Base-by-base conservation (phyloP, 2,888 invertebrate species). In the Macroteleia sp. region DNA sequence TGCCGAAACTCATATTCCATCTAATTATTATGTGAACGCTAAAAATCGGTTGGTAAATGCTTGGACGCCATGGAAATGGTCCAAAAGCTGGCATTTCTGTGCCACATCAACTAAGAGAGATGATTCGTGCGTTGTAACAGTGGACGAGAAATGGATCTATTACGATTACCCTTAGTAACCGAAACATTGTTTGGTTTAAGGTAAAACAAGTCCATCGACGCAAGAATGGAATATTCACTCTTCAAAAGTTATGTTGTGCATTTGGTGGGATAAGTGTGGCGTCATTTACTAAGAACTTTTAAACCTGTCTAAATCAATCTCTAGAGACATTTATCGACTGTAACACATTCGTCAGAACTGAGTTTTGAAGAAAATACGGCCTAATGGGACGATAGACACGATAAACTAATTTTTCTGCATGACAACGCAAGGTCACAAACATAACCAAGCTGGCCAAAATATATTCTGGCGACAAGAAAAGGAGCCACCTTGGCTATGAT, bases 351-450 rank as follows among this genome's bases (percentile, higher is more conserved):
- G 25, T 25, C 6, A 3, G 6, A 25, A 25, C 6, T 25, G 25
- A 25, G 6, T 6, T 25, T 25, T 25, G 16, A 32, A 16, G 16
- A 17, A 12, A 30, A 48, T 12, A 25, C 12, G 28, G 14, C 48
- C 28, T 14, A 50, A 50, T 50, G 50, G 50, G 12, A 50, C 12
- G 50, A 52, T 32, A 52, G 32, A 34, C 52, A 52, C 20, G 19
- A 52, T 20, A 52, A 52, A n/a, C 32, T 32, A 8, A 32, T 52
- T 52, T 19, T 34, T 32, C 10, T 20, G 17, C 34, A 52, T 34
- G 34, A 52, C 52, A 52, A 32, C 19, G 52, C 32, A 12, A 32
- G 34, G 32, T 34, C 34, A 12, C 34, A 52, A 25, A 25, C n/a
- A n/a, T 25, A 25, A 6, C 25, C 25, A 25, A 25, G 25, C 25